Evolutionary conservation across 2,888 invertebrate genomes (phyloP).

Genomic region (Mesochorus sp.): DNA sequence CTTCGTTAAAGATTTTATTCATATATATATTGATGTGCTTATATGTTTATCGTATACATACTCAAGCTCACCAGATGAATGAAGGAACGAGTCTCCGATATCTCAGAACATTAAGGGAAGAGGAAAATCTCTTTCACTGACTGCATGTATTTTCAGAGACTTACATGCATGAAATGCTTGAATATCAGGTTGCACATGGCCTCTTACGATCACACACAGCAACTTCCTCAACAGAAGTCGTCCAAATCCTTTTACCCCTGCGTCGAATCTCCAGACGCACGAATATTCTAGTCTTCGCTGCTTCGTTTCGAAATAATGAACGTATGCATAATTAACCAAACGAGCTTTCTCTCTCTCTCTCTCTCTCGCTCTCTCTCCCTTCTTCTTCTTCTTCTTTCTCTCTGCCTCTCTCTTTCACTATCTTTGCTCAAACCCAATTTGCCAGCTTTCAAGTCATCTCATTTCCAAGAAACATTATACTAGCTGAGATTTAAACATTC

Average conservation of each 20-base stretch:
- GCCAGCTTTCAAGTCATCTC: too few relatives aligned
- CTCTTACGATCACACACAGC: slow-evolving; percentile 3
- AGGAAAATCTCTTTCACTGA: background rate
- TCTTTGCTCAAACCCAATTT: too few relatives aligned
- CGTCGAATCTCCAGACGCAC: background rate
- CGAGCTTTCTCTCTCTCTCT: too few relatives aligned
- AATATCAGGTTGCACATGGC: slow-evolving; percentile 53
- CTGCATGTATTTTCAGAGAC: slow-evolving; percentile 37
- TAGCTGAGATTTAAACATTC: too few relatives aligned
- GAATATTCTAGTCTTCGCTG: background rate
- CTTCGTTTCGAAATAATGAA: too few relatives aligned
- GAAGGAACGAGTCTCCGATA: slow-evolving; percentile 41
- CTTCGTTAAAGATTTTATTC: too few relatives aligned
- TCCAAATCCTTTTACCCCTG: slow-evolving; percentile 3
- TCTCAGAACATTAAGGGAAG: slow-evolving; percentile 4
- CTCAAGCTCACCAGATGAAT: slow-evolving; percentile 42
- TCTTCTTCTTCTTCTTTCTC: background rate
- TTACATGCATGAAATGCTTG: slow-evolving; percentile 32
- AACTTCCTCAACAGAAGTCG: slow-evolving; percentile 13
- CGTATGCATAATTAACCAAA: background rate
- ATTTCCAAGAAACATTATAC: too few relatives aligned
- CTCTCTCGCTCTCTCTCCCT: too few relatives aligned
- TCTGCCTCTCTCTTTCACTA: background rate
- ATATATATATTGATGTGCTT: background rate
- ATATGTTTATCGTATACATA: background rate